Evolutionary conservation across 1,140 invertebrate species (phyloP).

Genomic region (Sycophaga agraensis): DNA sequence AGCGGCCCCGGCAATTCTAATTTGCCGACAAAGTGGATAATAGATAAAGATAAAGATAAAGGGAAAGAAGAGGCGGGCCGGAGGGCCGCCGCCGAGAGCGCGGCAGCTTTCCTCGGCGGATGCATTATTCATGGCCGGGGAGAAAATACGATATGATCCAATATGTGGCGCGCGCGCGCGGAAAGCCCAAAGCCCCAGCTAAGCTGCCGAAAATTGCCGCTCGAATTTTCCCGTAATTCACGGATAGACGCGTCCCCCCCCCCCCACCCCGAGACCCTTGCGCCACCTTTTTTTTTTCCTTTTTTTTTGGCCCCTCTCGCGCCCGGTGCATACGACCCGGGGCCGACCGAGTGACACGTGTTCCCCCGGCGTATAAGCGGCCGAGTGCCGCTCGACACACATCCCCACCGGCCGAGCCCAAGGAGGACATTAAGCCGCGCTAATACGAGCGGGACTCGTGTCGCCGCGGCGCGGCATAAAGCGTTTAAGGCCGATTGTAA

Average conservation of each 20-base stretch:
- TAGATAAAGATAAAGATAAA: constrained; percentile 33
- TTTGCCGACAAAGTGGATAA: constrained; percentile 20
- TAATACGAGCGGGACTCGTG: no score
- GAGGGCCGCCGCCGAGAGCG: neutral
- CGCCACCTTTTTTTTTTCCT: no score
- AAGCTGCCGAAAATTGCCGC: constrained; percentile 57
- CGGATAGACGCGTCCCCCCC: neutral
- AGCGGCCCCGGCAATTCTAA: constrained; percentile 1
- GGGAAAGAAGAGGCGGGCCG: constrained; percentile 21
- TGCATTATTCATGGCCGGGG: constrained; percentile 57
- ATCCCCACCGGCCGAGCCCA: no score
- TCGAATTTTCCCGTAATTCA: constrained; percentile 55
- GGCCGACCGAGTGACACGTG: no score
- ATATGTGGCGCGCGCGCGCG: constrained; percentile 57
- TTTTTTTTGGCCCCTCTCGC: no score
- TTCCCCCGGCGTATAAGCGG: no score
- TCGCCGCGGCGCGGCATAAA: neutral
- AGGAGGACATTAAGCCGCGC: no score
- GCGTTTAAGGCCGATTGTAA: constrained; percentile 21
- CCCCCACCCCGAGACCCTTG: no score
- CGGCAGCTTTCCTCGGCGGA: constrained; percentile 39
- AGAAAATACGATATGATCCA: constrained; percentile 60
- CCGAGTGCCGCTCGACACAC: no score
- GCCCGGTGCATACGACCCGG: no score
- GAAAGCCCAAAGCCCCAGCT: constrained; percentile 43